phyloP scores from a whole-genome alignment of 2,888 invertebrate species.

The Mythimna vitellina region DNA sequence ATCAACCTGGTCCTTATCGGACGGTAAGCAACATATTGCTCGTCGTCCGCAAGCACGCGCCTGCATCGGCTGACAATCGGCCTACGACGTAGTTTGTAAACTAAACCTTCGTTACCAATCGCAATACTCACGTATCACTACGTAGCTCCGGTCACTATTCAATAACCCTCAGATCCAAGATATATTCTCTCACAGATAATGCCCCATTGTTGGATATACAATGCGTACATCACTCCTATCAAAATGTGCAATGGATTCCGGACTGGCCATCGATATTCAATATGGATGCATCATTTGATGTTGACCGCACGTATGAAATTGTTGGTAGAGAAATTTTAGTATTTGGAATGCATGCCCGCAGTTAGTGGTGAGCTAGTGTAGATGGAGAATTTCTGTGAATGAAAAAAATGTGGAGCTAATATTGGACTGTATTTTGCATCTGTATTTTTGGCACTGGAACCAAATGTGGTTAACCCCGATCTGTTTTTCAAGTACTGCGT shows the following conservation, averaged over 20 bases:
- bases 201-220: constrained; percentile 60
- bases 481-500: not conserved
- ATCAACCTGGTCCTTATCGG: too few relatives aligned
- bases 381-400: not conserved
- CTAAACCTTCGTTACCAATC: constrained; percentile 32
- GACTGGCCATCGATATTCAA: constrained; percentile 44
- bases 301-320: constrained; percentile 41
- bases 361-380: not conserved
- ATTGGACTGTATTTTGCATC: not conserved
- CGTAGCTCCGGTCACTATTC: constrained; percentile 53
- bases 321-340: constrained; percentile 13
- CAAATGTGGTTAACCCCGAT: not conserved
- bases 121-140: not conserved
- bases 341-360: constrained; percentile 22
- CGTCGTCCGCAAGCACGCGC: too few relatives aligned
- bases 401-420: not conserved
- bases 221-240: constrained; percentile 62
- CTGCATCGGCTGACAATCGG: too few relatives aligned
- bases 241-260: constrained; percentile 58
- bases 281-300: constrained; percentile 42
- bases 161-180: constrained; percentile 60
- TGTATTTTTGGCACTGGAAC: not conserved
- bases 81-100: not conserved
- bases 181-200: constrained; percentile 63
- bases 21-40: too few relatives aligned